Base-by-base conservation (phyloP, 2,888 invertebrate species). In the Tolmerus cingulatus region DNA sequence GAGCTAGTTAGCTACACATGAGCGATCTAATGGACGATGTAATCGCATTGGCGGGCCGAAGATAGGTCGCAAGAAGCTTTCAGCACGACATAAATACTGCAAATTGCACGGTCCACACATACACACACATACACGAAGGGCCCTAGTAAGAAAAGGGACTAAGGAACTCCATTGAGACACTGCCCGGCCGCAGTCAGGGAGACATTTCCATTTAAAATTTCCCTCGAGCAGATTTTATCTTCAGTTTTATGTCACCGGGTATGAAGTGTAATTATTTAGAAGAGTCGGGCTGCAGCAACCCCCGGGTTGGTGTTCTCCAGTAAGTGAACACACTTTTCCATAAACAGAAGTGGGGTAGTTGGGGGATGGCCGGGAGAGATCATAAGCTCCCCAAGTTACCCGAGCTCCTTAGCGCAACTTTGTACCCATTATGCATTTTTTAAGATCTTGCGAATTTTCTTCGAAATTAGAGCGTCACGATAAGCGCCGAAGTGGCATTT, bases 1-100 rank as follows among this genome's bases (percentile, higher is more conserved):
- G 87, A 87, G 43, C 82, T 77, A 86, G 82, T 87, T 87, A 87
- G 79, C 77, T 86, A 81, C 82, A 87, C 86, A 87, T 87, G 87
- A 87, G 84, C 77, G 87, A 81, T 34, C 86, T 87, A 87, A 84
- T 87, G 82, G 87, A 86, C 86, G 82, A 74, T 76, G 86, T 87
- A 87, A 87, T 86, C 82, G 81, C 87, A 87, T 87, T 87, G 51
- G 78, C 51, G 82, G 81, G 78, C 66, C 79, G 66, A 76, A n/a
- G n/a, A 43, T 78, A 46, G 46, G 81, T 86, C 78, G 76, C 81
- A 86, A 46, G 37, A 55, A 27, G 74, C 86, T 87, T 87, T 87
- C 86, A 87, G 74, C 74, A 87, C 86, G 23, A 81, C 81, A 82
- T 86, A 87, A 87, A 87, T 87, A 76, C 82, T 86, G 76, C 74